Base-by-base conservation (phyloP, 1,140 invertebrate species). In the Nasonia vitripennis region DNA sequence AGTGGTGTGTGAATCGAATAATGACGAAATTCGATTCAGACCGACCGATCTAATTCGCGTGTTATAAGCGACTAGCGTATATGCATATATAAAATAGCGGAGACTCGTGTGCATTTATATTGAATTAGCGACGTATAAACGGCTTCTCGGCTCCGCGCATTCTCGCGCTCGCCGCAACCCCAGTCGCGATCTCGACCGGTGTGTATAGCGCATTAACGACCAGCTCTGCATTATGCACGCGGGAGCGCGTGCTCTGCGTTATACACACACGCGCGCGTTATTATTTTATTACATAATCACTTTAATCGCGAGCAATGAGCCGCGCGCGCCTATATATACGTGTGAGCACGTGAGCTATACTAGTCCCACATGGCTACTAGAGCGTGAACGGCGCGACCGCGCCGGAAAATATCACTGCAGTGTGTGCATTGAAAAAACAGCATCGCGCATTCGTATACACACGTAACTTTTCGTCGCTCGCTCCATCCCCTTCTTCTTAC, bases 241-340 rank as follows among this genome's bases (percentile, higher is more conserved):
- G 41, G 0, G 41, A 45, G n/a, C 68, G n/a, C 68, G 68, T 23
- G 68, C 2, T 70, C 68, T 11, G 70, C 70, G 6, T n/a, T 31
- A 41, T 55, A 37, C 14, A 81, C 79, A 41, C 6, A n/a, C 20
- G n/a, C 6, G n/a, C 20, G 17, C 17, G 55, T 62, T 62, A 62
- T 62, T 62, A 62, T 62, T 62, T 84, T 78, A 88, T 91, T 91
- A 90, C 87, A 89, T 91, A 90, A 91, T 73, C 48, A 83, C 87
- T 85, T 91, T 90, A 90, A 90, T 90, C 74, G 82, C 74, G 82
- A 88, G 87, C 86, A 87, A 85, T 84, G 71, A 86, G 77, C 51
- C 2, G 55, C 17, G 2, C 20, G 17, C 6, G 20, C 7, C 17
- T 27, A 27, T 27, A 27, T 20, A 2, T 20, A 34, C 34, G 78